Percentiles rank a stretch among this genome's conserved stretches.
These are phyloP conservation scores for Paraplagusia blochii DNA, from an alignment of 2,113 vertebrate genomes.

Conservation along the genomic window DNA sequence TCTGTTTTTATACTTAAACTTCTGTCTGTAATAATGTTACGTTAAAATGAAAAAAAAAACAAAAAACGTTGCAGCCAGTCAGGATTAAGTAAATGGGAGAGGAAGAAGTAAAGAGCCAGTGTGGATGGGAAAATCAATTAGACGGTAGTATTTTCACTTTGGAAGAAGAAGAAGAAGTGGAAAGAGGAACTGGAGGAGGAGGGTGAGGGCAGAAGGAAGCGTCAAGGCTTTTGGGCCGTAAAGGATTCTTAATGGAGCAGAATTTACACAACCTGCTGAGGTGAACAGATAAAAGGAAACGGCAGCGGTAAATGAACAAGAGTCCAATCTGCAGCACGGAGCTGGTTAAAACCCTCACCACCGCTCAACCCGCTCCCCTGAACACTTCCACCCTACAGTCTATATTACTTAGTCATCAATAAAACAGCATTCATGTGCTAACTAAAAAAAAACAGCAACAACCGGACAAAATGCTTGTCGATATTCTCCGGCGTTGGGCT, in stretches of 20 bases:
- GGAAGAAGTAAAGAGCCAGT: neutral
- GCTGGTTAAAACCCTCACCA: slow-evolving; percentile 57
- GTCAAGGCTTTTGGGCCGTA: slow-evolving; percentile 31
- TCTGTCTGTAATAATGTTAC: too few relatives aligned
- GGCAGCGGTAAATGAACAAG: slow-evolving; percentile 43
- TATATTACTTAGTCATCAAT: slow-evolving; percentile 66
- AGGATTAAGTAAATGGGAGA: neutral
- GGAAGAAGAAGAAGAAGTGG: slow-evolving; percentile 22
- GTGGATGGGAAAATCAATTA: slow-evolving; percentile 39
- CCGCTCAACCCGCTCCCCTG: slow-evolving; percentile 14
- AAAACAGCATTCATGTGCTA: slow-evolving; percentile 55
- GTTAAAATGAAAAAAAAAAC: too few relatives aligned
- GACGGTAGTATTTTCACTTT: slow-evolving; percentile 24
- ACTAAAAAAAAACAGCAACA: slow-evolving; percentile 42
- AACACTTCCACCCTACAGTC: slow-evolving; percentile 20
- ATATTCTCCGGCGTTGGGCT: slow-evolving; percentile 46
- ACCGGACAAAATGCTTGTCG: slow-evolving; percentile 36
- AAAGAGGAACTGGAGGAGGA: slow-evolving; percentile 22
- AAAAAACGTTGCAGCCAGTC: slow-evolving; percentile 3
- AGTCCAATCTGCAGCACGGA: slow-evolving; percentile 36
- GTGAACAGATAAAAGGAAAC: slow-evolving; percentile 59
- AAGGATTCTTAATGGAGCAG: slow-evolving; percentile 68
- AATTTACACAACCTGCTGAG: slow-evolving; percentile 69
- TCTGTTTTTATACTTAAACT: too few relatives aligned
- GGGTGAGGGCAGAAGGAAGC: slow-evolving; percentile 3